A percentile compares a stretch with the other conserved stretches of the same genome.
Evolutionary conservation across 1,140 invertebrate species (phyloP).

Genomic region (Drosophila lacteicornis): DNA sequence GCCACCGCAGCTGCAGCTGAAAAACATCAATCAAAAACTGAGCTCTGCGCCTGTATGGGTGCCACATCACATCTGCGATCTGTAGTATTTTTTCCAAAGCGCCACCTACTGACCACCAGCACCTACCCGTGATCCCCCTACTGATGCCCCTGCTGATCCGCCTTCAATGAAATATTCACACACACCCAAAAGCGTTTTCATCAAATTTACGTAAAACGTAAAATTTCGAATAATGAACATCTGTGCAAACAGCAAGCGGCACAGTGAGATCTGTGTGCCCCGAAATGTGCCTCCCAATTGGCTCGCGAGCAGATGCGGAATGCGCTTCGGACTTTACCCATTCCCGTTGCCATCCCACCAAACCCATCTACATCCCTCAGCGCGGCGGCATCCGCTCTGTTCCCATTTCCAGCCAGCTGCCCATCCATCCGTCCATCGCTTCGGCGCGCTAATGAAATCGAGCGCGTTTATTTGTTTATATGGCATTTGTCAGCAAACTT

Average conservation of each 20-base stretch:
- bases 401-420: slow-evolving; percentile 46
- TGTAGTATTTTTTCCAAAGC: slow-evolving; percentile 28
- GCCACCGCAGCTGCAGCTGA: slow-evolving; percentile 45
- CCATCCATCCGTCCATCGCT: slow-evolving; percentile 39
- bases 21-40: slow-evolving; percentile 67
- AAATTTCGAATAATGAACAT: slow-evolving; percentile 77
- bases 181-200: slow-evolving; percentile 49
- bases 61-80: slow-evolving; percentile 58
- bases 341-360: slow-evolving; percentile 19
- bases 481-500: slow-evolving; percentile 68
- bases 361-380: slow-evolving; percentile 20
- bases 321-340: slow-evolving; percentile 48
- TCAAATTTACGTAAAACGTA: slow-evolving; percentile 73
- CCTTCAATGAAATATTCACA: slow-evolving; percentile 57
- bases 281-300: slow-evolving; percentile 59
- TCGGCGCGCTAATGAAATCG: slow-evolving; percentile 77
- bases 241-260: slow-evolving; percentile 69
- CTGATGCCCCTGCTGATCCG: slow-evolving; percentile 20
- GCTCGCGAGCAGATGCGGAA: slow-evolving; percentile 60
- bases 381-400: slow-evolving; percentile 22
- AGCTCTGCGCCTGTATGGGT: slow-evolving; percentile 39
- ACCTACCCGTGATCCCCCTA: not conserved
- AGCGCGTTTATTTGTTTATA: slow-evolving; percentile 79
- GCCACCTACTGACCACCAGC: slow-evolving; percentile 48
- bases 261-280: slow-evolving; percentile 40